A percentile compares a stretch with the other conserved stretches of the same genome.
These are phyloP conservation scores for Dioctria rufipes DNA, from an alignment of 2,888 invertebrate genomes.

Conservation along the genomic window DNA sequence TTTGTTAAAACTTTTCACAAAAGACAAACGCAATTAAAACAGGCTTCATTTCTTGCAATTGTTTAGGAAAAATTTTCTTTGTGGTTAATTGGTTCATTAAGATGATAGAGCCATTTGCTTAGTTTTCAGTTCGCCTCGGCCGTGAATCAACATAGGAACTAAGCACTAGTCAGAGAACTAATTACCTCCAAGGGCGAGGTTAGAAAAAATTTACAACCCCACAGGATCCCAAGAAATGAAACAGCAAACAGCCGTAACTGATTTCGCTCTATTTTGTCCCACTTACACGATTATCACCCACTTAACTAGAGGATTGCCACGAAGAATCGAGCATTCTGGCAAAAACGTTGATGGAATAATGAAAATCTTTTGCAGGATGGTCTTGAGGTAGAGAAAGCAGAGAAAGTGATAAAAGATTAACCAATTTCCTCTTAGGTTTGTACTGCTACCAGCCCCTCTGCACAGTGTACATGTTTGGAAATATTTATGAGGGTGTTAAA, in stretches of 20 bases:
- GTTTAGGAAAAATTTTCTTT: not conserved
- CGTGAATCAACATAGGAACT: slow-evolving; percentile 24
- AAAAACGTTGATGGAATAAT: slow-evolving; percentile 59
- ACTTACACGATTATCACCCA: slow-evolving; percentile 59
- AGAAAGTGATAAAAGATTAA: slow-evolving; percentile 57
- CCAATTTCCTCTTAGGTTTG: slow-evolving; percentile 55
- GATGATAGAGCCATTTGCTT: slow-evolving; percentile 6
- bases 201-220: slow-evolving; percentile 13
- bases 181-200: slow-evolving; percentile 19
- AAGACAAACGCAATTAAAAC: slow-evolving; percentile 22
- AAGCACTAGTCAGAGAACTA: slow-evolving; percentile 26
- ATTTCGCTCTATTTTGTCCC: slow-evolving; percentile 55
- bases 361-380: slow-evolving; percentile 44
- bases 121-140: slow-evolving; percentile 35
- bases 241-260: slow-evolving; percentile 45
- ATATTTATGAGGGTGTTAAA: slow-evolving; percentile 40
- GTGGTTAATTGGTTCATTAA: slow-evolving; percentile 30
- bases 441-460: slow-evolving; percentile 10
- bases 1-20: slow-evolving; percentile 29
- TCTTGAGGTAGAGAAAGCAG: slow-evolving; percentile 33
- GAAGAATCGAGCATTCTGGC: slow-evolving; percentile 46
- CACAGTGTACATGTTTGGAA: slow-evolving; percentile 36
- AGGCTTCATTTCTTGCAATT: not conserved
- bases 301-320: slow-evolving; percentile 53
- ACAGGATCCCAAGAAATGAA: slow-evolving; percentile 38